Conservation (phyloP, 1,140 invertebrate genomes). For the Euglossa dilemma region DNA sequence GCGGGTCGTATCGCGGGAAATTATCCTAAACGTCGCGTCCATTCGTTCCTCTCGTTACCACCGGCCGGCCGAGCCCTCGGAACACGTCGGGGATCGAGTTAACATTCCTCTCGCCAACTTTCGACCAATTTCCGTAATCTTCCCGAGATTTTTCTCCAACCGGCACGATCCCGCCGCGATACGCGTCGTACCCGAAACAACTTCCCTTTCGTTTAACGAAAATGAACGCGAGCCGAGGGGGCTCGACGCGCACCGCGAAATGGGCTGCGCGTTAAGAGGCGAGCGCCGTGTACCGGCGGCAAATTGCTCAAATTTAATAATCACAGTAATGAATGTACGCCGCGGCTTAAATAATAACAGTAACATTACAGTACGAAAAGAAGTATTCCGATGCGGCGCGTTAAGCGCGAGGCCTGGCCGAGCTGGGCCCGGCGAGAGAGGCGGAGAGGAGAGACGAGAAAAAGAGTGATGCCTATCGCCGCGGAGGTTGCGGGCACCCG, state of each 20-base stretch:
- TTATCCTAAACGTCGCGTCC: neutral
- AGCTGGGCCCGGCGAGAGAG: neutral
- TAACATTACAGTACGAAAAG: conserved; percentile 22
- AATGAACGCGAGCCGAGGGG: neutral
- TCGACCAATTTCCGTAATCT: neutral
- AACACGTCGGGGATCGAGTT: no score
- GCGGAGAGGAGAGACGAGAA: conserved; percentile 7
- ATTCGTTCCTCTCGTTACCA: neutral
- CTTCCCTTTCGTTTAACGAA: conserved; percentile 37
- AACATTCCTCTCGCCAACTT: neutral
- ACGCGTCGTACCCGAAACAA: neutral
- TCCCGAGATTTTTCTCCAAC: neutral
- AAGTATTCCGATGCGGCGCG: conserved; percentile 5
- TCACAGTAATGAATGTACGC: conserved; percentile 20
- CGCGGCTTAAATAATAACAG: conserved; percentile 29
- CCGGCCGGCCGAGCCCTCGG: no score
- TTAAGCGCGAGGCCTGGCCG: neutral
- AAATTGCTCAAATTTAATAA: conserved; percentile 51
- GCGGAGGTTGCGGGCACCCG: conserved; percentile 37
- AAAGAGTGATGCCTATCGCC: conserved; percentile 35
- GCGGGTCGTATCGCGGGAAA: no score
- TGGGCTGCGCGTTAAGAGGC: neutral
- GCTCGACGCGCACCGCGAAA: neutral
- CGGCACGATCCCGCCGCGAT: no score
- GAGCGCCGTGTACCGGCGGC: neutral